Conservation (phyloP, 2,113 vertebrate species). For the Fregata magnificens region DNA sequence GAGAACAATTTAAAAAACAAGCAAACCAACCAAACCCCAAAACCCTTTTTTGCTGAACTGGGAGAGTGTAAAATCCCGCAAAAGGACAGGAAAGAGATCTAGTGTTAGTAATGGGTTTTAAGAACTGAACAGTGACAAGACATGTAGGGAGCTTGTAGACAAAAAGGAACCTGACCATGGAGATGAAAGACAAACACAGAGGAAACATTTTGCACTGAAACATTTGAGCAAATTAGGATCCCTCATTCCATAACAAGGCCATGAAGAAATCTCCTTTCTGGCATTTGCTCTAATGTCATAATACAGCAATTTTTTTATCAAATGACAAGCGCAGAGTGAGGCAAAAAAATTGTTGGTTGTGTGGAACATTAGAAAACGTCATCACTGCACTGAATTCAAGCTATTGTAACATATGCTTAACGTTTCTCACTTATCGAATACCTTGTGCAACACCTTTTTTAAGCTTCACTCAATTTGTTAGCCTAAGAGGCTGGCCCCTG, state of each 20-base stretch:
- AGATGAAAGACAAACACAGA: background rate
- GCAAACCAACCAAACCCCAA: background rate
- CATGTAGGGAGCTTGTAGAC: fast-evolving
- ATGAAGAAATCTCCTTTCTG: background rate
- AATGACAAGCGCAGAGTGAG: background rate
- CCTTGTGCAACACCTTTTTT: background rate
- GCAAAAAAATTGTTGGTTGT: background rate
- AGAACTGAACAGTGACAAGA: background rate
- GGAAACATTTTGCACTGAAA: background rate
- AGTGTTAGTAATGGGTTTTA: background rate
- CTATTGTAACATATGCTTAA: background rate
- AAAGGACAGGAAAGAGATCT: background rate
- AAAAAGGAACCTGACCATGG: background rate
- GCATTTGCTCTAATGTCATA: background rate
- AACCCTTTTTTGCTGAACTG: background rate
- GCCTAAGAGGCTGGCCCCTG: background rate
- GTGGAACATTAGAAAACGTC: background rate
- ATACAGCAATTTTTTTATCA: background rate
- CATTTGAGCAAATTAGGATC: background rate
- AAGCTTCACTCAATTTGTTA: background rate
- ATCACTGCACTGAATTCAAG: background rate
- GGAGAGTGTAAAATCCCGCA: background rate
- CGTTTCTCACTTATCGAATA: background rate
- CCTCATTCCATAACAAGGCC: background rate
- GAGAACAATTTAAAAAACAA: background rate